Conservation (phyloP, 2,113 vertebrate species). For the Antechinus flavipes region DNA sequence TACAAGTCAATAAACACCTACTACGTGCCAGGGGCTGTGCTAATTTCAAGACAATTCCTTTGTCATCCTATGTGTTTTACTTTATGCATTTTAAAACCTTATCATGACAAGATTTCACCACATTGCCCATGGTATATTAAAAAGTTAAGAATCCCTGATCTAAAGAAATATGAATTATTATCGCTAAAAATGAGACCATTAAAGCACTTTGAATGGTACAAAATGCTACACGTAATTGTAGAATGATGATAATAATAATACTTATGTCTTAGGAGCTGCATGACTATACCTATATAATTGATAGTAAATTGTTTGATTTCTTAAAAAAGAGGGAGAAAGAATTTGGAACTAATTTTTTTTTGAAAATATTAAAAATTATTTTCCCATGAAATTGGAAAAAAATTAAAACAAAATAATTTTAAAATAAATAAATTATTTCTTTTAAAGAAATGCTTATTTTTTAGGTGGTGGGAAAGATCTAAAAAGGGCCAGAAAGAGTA, state of each 20-base stretch:
- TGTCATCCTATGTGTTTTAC: not conserved
- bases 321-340: not conserved
- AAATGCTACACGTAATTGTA: not conserved
- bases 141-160: not conserved
- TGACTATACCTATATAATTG: no score
- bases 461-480: not conserved
- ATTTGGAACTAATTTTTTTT: not conserved
- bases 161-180: not conserved
- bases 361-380: not conserved
- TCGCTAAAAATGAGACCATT: not conserved
- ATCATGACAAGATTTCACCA: not conserved
- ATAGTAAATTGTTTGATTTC: not conserved
- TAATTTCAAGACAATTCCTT: not conserved
- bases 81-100: not conserved
- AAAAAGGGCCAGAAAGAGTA: not conserved
- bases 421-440: not conserved
- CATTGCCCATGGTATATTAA: not conserved
- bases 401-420: not conserved
- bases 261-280: not conserved
- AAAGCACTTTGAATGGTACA: not conserved
- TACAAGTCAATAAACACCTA: not conserved
- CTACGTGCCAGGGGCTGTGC: not conserved
- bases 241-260: not conserved
- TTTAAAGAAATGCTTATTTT: not conserved
- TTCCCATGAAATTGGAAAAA: not conserved